Evolutionary conservation across 2,888 invertebrate species (phyloP).

Genomic region (Malthinus seriepunctatus): DNA sequence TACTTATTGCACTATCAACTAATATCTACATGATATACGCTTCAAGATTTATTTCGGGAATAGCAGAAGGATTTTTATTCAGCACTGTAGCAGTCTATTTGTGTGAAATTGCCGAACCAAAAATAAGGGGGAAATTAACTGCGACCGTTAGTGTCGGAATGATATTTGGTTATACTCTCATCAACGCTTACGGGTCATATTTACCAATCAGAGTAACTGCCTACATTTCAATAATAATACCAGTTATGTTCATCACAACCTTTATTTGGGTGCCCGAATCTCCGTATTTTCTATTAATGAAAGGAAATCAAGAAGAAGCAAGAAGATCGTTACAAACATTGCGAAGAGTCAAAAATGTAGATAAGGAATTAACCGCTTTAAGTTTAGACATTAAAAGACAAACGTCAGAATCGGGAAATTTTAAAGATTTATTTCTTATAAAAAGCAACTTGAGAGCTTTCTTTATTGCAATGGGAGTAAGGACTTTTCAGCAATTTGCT

Average conservation of each 20-base stretch:
- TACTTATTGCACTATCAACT: constrained; percentile 33
- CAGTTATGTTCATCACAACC: constrained; percentile 35
- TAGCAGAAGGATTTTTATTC: constrained; percentile 35
- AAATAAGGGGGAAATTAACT: constrained; percentile 33
- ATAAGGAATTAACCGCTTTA: constrained; percentile 39
- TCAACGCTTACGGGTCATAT: constrained; percentile 22
- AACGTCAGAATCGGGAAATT: constrained; percentile 52
- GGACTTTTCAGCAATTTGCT: constrained; percentile 42
- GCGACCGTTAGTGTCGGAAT: constrained; percentile 29
- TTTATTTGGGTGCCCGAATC: constrained; percentile 61
- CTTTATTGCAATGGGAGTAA: constrained; percentile 60
- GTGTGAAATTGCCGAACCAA: constrained; percentile 36
- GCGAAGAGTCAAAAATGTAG: constrained; percentile 37
- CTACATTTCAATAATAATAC: constrained; percentile 29
- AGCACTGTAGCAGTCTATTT: constrained; percentile 35
- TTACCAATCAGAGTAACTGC: constrained; percentile 13
- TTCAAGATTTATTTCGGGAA: constrained; percentile 29
- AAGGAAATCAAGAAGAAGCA: constrained; percentile 38
- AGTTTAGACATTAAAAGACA: constrained; percentile 42
- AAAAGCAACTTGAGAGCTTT: constrained; percentile 64
- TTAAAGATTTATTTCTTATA: constrained; percentile 60
- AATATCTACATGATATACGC: constrained; percentile 15
- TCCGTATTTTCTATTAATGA: constrained; percentile 55
- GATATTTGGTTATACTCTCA: constrained; percentile 40
- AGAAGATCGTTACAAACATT: constrained; percentile 37